Evolutionary conservation across 1,140 invertebrate species (phyloP).

Genomic region (Danaus plexippus): DNA sequence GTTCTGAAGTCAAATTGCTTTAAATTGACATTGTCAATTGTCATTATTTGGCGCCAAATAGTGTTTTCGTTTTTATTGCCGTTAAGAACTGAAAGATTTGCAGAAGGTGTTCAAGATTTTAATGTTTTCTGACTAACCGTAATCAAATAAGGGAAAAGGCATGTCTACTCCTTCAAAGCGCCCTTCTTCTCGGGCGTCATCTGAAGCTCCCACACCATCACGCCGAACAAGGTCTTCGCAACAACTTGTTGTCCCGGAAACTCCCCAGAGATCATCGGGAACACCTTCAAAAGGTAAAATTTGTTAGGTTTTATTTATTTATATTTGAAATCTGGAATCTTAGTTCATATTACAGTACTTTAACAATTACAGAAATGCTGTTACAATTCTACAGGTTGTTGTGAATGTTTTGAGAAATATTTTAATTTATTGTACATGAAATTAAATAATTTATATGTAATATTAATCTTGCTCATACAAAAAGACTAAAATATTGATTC

Average conservation of each 20-base stretch:
- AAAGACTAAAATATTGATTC: no score
- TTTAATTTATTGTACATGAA: neutral
- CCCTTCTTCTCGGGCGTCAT: constrained; percentile 52
- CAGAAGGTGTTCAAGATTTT: constrained; percentile 1
- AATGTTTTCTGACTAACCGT: constrained; percentile 1
- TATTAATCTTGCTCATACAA: neutral
- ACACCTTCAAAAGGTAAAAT: constrained; percentile 52
- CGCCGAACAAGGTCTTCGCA: constrained; percentile 54
- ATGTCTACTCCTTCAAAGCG: constrained; percentile 65
- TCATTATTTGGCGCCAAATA: constrained; percentile 39
- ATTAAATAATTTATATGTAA: constrained; percentile 1
- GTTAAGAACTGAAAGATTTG: neutral
- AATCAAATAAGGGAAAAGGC: constrained; percentile 15
- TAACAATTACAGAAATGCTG: neutral
- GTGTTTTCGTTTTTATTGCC: neutral
- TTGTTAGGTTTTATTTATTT: constrained; percentile 1
- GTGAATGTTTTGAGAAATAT: neutral
- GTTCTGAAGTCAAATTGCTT: no score
- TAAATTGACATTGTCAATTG: constrained; percentile 4
- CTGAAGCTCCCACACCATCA: constrained; percentile 53
- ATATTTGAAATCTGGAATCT: no score
- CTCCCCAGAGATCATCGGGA: constrained; percentile 52
- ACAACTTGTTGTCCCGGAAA: constrained; percentile 61
- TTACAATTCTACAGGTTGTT: neutral
- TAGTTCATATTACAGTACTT: no score